phyloP scores from a whole-genome alignment of 2,113 vertebrate species.

The Butastur rufipennis region DNA sequence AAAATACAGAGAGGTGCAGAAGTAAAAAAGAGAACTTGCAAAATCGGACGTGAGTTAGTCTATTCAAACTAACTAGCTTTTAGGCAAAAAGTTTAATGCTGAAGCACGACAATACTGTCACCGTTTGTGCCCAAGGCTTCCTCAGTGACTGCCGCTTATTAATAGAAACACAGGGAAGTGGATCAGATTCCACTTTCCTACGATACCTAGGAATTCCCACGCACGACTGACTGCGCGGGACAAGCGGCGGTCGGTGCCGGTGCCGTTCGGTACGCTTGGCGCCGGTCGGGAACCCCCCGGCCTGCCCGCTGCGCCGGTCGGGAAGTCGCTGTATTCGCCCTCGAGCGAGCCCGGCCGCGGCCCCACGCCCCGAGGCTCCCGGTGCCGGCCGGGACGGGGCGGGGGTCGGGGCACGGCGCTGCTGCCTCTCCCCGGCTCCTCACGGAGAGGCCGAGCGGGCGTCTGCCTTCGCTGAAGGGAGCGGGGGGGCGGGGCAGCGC shows the following conservation, averaged over 20 bases:
- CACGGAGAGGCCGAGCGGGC: neutral
- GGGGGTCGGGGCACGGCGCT: neutral
- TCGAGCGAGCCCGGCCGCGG: neutral
- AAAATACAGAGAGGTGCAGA: neutral
- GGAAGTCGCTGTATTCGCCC: neutral
- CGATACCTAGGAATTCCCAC: rapidly evolving
- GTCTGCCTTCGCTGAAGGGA: neutral
- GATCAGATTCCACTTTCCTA: neutral
- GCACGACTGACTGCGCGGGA: rapidly evolving
- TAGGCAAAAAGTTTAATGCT: neutral
- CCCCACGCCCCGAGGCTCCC: neutral
- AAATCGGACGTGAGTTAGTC: neutral
- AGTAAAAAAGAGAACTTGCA: neutral
- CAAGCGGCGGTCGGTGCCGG: rapidly evolving
- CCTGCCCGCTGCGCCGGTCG: too few species aligned
- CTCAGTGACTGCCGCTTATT: neutral
- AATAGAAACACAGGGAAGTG: neutral
- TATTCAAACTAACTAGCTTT: neutral
- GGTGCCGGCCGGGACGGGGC: too few species aligned
- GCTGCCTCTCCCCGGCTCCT: neutral
- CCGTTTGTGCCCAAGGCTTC: neutral
- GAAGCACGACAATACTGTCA: neutral
- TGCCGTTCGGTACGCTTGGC: neutral
- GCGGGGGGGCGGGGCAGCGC: too few species aligned
- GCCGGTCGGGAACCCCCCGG: neutral